phyloP scores from a whole-genome alignment of 1,140 invertebrate genomes.

The Neodiprion virginianus region DNA sequence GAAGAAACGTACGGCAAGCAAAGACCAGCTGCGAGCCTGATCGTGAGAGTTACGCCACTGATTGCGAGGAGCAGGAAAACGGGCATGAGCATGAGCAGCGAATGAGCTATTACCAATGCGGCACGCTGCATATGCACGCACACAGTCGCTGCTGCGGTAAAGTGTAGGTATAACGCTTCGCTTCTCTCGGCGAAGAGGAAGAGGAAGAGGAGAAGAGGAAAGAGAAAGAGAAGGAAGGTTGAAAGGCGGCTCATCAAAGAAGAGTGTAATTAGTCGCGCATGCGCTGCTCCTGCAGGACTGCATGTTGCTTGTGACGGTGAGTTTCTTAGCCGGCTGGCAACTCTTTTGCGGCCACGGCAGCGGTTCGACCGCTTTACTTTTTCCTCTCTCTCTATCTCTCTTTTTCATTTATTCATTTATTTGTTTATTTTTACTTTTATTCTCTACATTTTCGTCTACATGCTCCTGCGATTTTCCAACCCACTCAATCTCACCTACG shows the following conservation, averaged over 20 bases:
- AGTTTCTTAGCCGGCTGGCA: neutral
- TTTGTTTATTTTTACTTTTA: neutral
- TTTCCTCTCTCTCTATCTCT: neutral
- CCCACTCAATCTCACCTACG: neutral
- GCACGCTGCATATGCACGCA: too few relatives aligned
- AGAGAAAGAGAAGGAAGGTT: neutral
- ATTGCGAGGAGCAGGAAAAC: too few relatives aligned
- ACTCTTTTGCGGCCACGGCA: neutral
- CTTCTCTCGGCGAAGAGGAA: neutral
- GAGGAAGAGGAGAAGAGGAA: neutral
- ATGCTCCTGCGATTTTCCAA: neutral
- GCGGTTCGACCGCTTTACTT: neutral
- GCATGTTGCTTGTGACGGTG: neutral
- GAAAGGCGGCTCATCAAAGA: neutral
- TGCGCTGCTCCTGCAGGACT: neutral
- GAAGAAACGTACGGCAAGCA: too few relatives aligned
- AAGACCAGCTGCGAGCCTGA: too few relatives aligned
- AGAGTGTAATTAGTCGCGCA: constrained; percentile 16
- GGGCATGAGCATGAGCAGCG: too few relatives aligned
- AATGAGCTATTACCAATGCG: too few relatives aligned
- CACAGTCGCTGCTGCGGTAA: neutral
- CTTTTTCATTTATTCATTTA: neutral
- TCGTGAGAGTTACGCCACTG: too few relatives aligned
- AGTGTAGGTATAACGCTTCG: neutral
- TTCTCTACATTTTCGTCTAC: neutral